These are phyloP conservation scores for Cryptotis parvus DNA, from an alignment of 2,113 vertebrate species.

Conservation along the genomic window DNA sequence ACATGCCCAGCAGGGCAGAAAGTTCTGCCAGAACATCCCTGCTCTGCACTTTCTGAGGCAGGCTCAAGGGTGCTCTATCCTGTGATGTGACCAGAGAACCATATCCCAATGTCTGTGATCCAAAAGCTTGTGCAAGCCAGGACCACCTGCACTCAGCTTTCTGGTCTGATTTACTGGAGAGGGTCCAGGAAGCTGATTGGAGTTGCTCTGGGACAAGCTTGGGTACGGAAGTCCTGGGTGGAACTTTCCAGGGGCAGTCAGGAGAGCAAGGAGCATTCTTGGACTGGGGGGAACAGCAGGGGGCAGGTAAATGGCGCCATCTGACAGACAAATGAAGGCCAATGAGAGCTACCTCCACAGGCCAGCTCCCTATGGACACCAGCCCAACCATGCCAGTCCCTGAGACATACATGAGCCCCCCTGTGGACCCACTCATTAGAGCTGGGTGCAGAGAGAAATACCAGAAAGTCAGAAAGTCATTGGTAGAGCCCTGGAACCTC, in stretches of 20 bases:
- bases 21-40: not conserved
- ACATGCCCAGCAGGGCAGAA: not conserved
- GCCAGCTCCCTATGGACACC: not conserved
- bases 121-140: too few species aligned
- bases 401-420: not conserved
- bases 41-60: not conserved
- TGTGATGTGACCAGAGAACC: not conserved
- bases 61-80: not conserved
- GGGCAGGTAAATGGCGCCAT: not conserved
- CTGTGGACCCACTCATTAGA: not conserved
- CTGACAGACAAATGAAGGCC: not conserved
- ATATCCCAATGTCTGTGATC: fast-evolving
- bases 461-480: not conserved
- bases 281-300: not conserved
- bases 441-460: not conserved
- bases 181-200: not conserved
- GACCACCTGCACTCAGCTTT: not conserved
- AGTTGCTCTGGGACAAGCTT: not conserved
- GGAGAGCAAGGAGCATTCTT: too few species aligned
- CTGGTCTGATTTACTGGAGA: not conserved
- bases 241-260: not conserved
- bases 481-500: too few species aligned
- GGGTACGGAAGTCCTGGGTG: not conserved
- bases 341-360: not conserved
- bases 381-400: not conserved